phyloP scores from a whole-genome alignment of 1,140 invertebrate species.

The Monomorium pharaonis region DNA sequence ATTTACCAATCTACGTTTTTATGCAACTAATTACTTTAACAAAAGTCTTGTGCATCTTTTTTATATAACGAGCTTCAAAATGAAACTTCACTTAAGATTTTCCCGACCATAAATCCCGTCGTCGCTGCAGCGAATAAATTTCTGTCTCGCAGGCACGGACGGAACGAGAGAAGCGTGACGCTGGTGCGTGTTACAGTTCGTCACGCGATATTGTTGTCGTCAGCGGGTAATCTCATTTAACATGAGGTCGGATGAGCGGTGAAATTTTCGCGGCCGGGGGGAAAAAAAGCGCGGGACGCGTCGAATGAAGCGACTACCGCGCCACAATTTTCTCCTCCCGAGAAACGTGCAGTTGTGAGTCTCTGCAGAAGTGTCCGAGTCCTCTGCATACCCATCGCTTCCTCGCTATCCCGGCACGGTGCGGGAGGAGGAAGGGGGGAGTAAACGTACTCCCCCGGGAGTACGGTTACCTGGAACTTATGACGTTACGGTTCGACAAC shows the following conservation, averaged over 20 bases:
- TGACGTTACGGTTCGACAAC: constrained; percentile 70
- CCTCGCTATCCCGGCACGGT: constrained; percentile 12
- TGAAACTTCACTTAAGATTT: not conserved
- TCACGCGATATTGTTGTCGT: constrained; percentile 34
- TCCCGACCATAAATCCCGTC: not conserved
- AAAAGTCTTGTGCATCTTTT: not conserved
- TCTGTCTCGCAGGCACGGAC: not conserved
- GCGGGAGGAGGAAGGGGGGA: not conserved
- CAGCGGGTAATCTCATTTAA: constrained; percentile 34
- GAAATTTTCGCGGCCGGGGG: constrained; percentile 2
- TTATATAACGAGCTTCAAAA: not conserved
- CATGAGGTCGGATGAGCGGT: not conserved
- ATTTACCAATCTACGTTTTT: not conserved
- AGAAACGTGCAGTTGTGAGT: not conserved
- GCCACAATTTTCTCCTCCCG: not conserved
- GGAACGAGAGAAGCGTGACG: constrained; percentile 6
- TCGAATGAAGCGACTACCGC: not conserved
- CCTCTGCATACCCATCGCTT: not conserved
- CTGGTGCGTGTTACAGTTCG: constrained; percentile 38
- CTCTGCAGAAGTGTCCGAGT: not conserved
- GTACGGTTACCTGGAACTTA: constrained; percentile 57
- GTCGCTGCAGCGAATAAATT: constrained; percentile 14
- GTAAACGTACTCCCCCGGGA: constrained; percentile 57
- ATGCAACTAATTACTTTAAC: not conserved
- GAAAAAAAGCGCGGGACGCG: not conserved